Conservation (phyloP, 1,140 invertebrate species). For the Ostrea edulis region DNA sequence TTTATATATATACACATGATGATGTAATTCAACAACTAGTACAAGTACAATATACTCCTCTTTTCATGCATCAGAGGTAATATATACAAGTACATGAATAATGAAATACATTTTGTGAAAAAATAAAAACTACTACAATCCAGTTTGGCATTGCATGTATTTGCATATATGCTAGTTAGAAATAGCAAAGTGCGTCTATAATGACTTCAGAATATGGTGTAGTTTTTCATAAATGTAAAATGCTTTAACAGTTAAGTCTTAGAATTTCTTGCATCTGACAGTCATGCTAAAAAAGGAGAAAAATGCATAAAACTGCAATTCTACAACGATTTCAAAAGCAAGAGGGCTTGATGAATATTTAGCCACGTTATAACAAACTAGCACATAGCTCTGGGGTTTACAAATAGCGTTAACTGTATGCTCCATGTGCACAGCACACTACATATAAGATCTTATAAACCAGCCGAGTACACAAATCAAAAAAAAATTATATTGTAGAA, state of each 20-base stretch:
- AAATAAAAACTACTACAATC: too few relatives aligned
- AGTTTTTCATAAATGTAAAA: too few relatives aligned
- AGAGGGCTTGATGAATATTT: not conserved
- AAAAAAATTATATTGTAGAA: conserved; percentile 14
- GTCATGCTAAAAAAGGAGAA: not conserved
- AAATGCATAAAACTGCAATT: not conserved
- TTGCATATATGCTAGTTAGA: too few relatives aligned
- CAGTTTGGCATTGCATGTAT: too few relatives aligned
- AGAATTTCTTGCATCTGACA: not conserved
- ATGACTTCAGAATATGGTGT: too few relatives aligned
- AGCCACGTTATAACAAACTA: not conserved
- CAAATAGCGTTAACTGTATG: not conserved
- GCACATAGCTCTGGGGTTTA: conserved; percentile 1
- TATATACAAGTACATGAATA: too few relatives aligned
- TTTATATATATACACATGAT: too few relatives aligned
- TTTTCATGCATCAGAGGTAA: too few relatives aligned
- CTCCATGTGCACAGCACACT: not conserved
- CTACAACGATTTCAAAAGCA: not conserved
- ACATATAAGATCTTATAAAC: conserved; percentile 13
- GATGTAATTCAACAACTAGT: too few relatives aligned
- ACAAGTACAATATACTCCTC: too few relatives aligned
- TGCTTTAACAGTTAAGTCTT: not conserved
- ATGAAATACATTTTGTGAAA: too few relatives aligned
- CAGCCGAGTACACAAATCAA: conserved; percentile 32
- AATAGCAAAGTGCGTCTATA: too few relatives aligned